These are phyloP conservation scores for Bilobella aurantiaca DNA, from an alignment of 1,140 invertebrate species.

Conservation along the genomic window DNA sequence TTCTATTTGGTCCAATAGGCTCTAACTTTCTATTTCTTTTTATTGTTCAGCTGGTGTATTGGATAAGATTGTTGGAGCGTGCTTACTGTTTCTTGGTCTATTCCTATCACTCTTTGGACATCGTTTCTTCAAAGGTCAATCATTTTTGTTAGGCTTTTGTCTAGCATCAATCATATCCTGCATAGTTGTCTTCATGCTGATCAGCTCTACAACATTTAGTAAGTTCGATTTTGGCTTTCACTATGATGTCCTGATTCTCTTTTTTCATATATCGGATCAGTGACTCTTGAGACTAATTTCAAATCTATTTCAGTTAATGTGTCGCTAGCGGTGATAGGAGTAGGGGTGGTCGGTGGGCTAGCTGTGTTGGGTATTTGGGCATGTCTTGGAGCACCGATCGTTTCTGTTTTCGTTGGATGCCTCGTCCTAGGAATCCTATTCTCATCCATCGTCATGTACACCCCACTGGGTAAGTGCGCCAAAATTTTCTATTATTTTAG, in stretches of 20 bases:
- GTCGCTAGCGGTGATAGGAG: conserved; percentile 15
- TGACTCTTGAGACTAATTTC: no score
- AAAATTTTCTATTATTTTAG: no score
- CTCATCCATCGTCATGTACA: conserved; percentile 47
- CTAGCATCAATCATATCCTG: conserved; percentile 22
- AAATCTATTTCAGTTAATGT: conserved; percentile 15
- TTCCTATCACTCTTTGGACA: conserved; percentile 52
- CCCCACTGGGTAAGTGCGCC: conserved; percentile 46
- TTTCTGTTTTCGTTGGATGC: conserved; percentile 47
- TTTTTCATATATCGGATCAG: no score
- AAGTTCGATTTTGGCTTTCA: conserved; percentile 6
- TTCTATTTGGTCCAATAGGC: no score
- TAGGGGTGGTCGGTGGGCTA: conserved; percentile 42
- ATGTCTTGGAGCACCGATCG: conserved; percentile 47
- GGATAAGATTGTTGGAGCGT: conserved; percentile 44
- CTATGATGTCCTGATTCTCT: no score
- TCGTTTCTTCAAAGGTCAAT: conserved; percentile 50
- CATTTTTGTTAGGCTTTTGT: conserved; percentile 44
- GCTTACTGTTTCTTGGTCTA: conserved; percentile 48
- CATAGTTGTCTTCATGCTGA: background rate
- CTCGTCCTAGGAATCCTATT: conserved; percentile 47
- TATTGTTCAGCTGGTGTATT: background rate
- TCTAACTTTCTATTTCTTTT: background rate
- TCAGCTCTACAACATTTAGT: background rate
- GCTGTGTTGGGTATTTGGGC: conserved; percentile 47